These are phyloP conservation scores for Psittacula echo DNA, from an alignment of 2,797 vertebrate species.

Conservation along the genomic window DNA sequence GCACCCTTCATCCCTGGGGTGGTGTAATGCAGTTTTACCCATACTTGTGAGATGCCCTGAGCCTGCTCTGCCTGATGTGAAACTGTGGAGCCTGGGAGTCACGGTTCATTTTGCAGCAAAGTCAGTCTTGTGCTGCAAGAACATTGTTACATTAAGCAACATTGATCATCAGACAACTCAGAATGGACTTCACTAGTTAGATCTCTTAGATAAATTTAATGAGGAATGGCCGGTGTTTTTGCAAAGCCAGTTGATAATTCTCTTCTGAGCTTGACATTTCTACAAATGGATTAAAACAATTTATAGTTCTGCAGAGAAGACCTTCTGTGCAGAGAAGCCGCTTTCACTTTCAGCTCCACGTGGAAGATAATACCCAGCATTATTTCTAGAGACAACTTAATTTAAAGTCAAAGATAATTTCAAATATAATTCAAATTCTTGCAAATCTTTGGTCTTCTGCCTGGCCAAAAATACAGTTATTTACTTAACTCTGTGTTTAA, in stretches of 20 bases:
- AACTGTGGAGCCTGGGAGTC: background rate
- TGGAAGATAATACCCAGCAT: constrained; percentile 6
- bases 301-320: constrained; percentile 21
- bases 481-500: background rate
- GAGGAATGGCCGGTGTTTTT: constrained; percentile 27
- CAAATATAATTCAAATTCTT: constrained; percentile 9
- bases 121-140: background rate
- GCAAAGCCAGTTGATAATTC: constrained; percentile 53
- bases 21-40: background rate
- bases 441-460: background rate
- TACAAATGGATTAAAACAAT: constrained; percentile 46
- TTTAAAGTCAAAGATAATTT: constrained; percentile 42
- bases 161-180: background rate
- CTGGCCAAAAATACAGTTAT: constrained; percentile 6
- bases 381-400: constrained; percentile 18
- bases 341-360: constrained; percentile 22
- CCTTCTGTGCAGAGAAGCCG: constrained; percentile 5
- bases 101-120: background rate
- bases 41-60: background rate
- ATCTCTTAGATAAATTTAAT: constrained; percentile 47
- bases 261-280: constrained; percentile 47
- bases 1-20: background rate
- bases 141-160: background rate
- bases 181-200: constrained; percentile 28
- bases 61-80: background rate